These are phyloP conservation scores for Trachops cirrhosus DNA, from an alignment of 2,797 vertebrate species.

Conservation along the genomic window DNA sequence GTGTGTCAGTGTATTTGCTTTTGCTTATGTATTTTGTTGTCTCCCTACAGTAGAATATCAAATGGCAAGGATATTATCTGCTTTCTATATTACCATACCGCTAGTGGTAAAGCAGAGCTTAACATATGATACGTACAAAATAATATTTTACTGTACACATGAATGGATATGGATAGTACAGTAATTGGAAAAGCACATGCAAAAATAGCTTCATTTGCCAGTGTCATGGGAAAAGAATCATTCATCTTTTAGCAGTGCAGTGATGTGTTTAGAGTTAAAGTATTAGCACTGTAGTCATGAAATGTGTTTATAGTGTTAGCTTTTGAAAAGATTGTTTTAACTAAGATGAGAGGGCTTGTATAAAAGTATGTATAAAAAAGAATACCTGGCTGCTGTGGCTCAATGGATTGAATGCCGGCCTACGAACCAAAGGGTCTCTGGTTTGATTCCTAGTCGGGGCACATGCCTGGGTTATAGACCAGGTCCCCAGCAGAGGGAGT, in stretches of 20 bases:
- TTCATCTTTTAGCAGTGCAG: neutral
- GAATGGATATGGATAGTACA: neutral
- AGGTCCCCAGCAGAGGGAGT: too few species aligned
- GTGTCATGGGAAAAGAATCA: neutral
- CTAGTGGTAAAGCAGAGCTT: neutral
- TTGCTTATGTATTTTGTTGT: neutral
- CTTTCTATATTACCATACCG: neutral
- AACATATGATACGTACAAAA: neutral
- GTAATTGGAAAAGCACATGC: neutral
- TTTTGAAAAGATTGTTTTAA: neutral
- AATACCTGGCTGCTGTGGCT: neutral
- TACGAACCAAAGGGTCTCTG: too few species aligned
- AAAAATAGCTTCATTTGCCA: neutral
- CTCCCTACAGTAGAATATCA: neutral
- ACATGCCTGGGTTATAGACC: too few species aligned
- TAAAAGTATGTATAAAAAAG: neutral
- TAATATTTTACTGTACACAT: neutral
- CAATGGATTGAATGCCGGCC: too few species aligned
- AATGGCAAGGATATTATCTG: neutral
- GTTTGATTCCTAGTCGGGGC: too few species aligned
- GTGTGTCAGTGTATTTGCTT: neutral
- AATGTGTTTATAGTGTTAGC: neutral
- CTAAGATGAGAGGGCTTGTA: neutral
- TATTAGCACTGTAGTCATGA: neutral
- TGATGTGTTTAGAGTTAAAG: neutral